These are phyloP conservation scores for Sminthurinus aureus DNA, from an alignment of 2,888 invertebrate species.

Conservation along the genomic window DNA sequence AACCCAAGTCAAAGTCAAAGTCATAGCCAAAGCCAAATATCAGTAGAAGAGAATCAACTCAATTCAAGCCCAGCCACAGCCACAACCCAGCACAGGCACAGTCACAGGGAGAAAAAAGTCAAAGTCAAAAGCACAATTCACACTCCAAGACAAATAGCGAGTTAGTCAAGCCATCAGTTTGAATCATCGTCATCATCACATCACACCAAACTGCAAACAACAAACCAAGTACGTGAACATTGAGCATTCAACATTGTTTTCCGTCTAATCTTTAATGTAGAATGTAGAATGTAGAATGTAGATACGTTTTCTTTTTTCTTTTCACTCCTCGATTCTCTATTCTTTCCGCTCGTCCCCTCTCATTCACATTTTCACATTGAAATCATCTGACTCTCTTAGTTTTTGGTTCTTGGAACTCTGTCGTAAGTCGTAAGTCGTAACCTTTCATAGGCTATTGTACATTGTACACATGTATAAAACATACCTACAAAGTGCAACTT, in stretches of 20 bases:
- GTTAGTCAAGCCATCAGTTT: constrained; percentile 22
- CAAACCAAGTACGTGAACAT: too few relatives aligned
- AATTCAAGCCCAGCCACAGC: too few relatives aligned
- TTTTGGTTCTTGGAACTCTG: neutral
- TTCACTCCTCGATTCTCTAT: neutral
- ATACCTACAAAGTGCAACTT: neutral
- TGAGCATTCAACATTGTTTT: constrained; percentile 14
- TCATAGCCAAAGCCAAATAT: too few relatives aligned
- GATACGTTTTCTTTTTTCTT: constrained; percentile 2
- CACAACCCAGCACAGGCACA: neutral
- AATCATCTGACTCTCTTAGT: neutral
- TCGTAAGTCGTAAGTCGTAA: neutral
- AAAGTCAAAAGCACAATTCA: neutral
- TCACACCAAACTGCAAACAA: neutral
- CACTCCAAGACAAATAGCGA: constrained; percentile 25
- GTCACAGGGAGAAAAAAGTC: neutral
- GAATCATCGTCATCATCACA: constrained; percentile 2
- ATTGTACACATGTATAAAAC: neutral
- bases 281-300: too few relatives aligned
- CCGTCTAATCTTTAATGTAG: neutral
- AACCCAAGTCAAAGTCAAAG: too few relatives aligned
- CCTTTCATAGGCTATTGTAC: neutral
- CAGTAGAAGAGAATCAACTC: too few relatives aligned
- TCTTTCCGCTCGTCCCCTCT: neutral
- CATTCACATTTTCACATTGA: neutral